Base-by-base conservation (phyloP, 2,888 invertebrate species). In the Spatulosminthurus flaviceps region DNA sequence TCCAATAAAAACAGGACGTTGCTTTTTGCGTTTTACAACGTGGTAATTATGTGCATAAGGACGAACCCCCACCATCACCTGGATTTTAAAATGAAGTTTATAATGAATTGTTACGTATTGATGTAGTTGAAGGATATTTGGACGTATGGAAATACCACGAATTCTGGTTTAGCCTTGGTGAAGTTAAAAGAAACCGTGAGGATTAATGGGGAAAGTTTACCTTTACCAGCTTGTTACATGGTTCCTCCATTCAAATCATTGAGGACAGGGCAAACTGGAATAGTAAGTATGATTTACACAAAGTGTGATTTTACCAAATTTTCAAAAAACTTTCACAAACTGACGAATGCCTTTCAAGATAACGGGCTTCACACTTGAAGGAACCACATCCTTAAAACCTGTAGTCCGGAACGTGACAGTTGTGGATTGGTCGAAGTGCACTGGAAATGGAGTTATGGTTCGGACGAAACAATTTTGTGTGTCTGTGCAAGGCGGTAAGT, bases 61-160 rank as follows among this genome's bases (percentile, higher is more conserved):
- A n/a, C n/a, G n/a, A n/a, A n/a, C n/a, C n/a, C n/a, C n/a, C n/a
- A n/a, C n/a, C n/a, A n/a, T n/a, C n/a, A n/a, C n/a, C n/a, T 51
- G 16, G 34, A 51, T 51, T 51, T n/a, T 51, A 16, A 51, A 51
- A 51, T 41, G 13, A 9, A 13, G 7, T 61, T 61, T 19, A 21
- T 61, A 24, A n/a, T 13, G n/a, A n/a, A n/a, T n/a, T n/a, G n/a
- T n/a, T n/a, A n/a, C n/a, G n/a, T n/a, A n/a, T n/a, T n/a, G n/a
- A n/a, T n/a, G n/a, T 16, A 71, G 71, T 16, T 71, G n/a, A 71
- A 71, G 22, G 21, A 71, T n/a, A 22, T 71, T 21, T 71, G 42
- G 42, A 16, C 34, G 22, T 42, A 9, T 16, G 29, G 21, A n/a
- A 71, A 71, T 71, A 24, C 7, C 11, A 71, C 21, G 0, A 71